Base-by-base conservation (phyloP, 2,113 vertebrate genomes). In the Eira barbara region DNA sequence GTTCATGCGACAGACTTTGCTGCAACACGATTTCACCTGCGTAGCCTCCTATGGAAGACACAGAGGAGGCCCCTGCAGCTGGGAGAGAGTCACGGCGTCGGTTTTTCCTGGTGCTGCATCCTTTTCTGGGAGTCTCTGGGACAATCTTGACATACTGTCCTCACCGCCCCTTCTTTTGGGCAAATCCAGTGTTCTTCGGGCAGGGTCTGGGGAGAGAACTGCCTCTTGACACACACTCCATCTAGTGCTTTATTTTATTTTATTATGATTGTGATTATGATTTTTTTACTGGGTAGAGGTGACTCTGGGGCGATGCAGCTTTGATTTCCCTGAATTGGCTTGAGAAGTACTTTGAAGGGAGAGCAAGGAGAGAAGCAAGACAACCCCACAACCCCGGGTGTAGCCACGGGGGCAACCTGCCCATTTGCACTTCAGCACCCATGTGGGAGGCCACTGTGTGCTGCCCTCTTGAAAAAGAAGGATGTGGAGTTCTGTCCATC, bases 81-180 rank as follows among this genome's bases (percentile, higher is more conserved):
- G 4, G 2, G 57, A 55, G 57, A 55, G 7, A 83, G 36, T 76
- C 82, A 52, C 42, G 4, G 83, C 52, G 42, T 49, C 78, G 80
- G 39, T 74, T 65, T 63, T 84, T 94, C 25, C 78, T 47, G 11
- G 79, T 55, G 69, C 71, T 34, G 1, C 17, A 1, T 55, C 67
- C 47, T 83, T 67, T 65, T 55, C 59, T 88, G 81, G 91, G 84
- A 94, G 73, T 63, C 96, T 90, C 96, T 89, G 86, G 92, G 52
- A 29, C 82, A 74, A 7, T 42, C 39, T 36, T 65, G 23, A 7
- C 20, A 0, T 9, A 15, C 1, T 71, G 42, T 81, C 83, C 87
- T 91, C 36, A 4, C 6, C 20, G 23, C 79, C 65, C 42, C 36
- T n/a, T 23, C 55, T 65, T 57, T 36, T 21, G 29, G 31, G 29